Evolutionary conservation across 37 sponge, comb jelly and placozoan species (phyloP).

Genomic region (Bolinopsis microptera): DNA sequence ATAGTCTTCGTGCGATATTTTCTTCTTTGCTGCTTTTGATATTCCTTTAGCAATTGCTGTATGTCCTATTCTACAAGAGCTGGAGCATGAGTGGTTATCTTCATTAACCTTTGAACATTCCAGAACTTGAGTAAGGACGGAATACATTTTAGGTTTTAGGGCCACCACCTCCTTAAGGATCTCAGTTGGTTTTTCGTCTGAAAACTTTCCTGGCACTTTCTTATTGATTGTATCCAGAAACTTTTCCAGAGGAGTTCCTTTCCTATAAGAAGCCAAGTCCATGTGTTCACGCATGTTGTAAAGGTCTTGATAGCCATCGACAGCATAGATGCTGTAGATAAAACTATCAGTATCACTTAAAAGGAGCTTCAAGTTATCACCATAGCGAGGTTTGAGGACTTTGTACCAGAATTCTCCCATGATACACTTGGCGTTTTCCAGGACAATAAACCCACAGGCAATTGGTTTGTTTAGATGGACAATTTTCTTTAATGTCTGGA

Average conservation of each 20-base stretch:
- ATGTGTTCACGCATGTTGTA: background rate
- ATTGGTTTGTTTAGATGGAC: slow-evolving; percentile 11
- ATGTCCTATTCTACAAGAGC: background rate
- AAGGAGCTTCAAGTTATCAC: background rate
- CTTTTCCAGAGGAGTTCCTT: background rate
- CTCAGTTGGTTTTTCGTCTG: slow-evolving; percentile 22
- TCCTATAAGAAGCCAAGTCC: background rate
- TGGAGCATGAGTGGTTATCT: background rate
- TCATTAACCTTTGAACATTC: background rate
- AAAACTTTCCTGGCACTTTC: slow-evolving; percentile 52
- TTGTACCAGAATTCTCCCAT: slow-evolving; percentile 37
- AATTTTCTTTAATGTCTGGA: background rate
- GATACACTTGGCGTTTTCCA: slow-evolving; percentile 47
- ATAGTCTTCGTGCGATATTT: background rate
- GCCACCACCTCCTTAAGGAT: slow-evolving; percentile 22
- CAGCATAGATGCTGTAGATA: background rate
- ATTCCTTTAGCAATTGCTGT: slow-evolving; percentile 29
- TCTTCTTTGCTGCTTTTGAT: slow-evolving; percentile 31
- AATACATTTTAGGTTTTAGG: slow-evolving; percentile 51
- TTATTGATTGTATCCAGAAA: background rate
- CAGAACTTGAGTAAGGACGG: background rate
- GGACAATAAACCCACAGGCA: slow-evolving; percentile 17
- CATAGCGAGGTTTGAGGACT: background rate
- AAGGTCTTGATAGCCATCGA: slow-evolving; percentile 6
- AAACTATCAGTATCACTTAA: slow-evolving; percentile 21